These are phyloP conservation scores for Cyphomyrmex costatus DNA, from an alignment of 1,140 invertebrate genomes.

Conservation along the genomic window DNA sequence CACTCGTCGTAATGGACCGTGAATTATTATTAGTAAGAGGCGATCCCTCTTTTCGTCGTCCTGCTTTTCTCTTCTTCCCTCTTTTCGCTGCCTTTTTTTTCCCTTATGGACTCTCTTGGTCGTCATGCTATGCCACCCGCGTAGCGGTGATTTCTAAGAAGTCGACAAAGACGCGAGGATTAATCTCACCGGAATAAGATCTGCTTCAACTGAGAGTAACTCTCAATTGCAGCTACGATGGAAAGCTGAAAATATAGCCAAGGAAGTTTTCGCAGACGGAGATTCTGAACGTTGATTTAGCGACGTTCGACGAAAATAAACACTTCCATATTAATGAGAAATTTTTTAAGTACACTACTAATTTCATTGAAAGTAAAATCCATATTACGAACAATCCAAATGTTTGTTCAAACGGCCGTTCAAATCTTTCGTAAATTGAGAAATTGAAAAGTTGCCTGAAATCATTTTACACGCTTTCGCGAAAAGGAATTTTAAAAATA, in stretches of 20 bases:
- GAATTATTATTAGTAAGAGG: constrained; percentile 74
- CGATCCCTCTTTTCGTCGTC: constrained; percentile 40
- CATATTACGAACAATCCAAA: background rate
- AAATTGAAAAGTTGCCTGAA: background rate
- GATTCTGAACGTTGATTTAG: constrained; percentile 30
- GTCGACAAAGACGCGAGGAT: constrained; percentile 51
- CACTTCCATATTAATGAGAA: constrained; percentile 38
- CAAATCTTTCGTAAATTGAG: background rate
- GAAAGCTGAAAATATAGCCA: background rate
- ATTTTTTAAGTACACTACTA: constrained; percentile 29
- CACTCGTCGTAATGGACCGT: constrained; percentile 74
- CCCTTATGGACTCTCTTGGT: background rate
- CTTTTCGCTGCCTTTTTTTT: background rate
- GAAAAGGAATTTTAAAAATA: constrained; percentile 2
- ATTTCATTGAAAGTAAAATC: constrained; percentile 31
- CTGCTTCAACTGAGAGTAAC: constrained; percentile 14
- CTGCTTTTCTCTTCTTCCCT: background rate
- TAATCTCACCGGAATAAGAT: constrained; percentile 70
- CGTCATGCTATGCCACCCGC: background rate
- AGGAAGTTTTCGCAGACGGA: constrained; percentile 17
- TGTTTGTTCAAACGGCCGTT: background rate
- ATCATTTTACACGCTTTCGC: background rate
- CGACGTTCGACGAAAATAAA: constrained; percentile 30
- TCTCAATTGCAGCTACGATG: background rate
- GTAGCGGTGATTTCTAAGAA: constrained; percentile 49